Evolutionary conservation across 2,113 vertebrate genomes (phyloP), one percentile per base, ranked within the genome.

Genomic region (Psophia crepitans): DNA sequence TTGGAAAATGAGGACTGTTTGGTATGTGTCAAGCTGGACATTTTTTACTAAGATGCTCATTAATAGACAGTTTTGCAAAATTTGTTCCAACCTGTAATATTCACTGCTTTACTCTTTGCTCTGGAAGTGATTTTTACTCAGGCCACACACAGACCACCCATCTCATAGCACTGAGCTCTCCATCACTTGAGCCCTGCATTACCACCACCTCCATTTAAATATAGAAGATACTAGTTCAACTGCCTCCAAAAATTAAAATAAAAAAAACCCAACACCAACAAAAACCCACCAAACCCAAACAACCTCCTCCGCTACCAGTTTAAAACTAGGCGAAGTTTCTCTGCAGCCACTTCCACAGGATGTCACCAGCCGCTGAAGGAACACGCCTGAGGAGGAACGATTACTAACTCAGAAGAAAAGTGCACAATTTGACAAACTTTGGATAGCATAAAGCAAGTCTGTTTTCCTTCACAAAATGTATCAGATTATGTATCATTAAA

Each of bases 401-500:
- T 30, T 49, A 78, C 63, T 84, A 93, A 90, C 30, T 53, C 85
- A 84, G 51, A 89, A 53, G 77, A 95, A 93, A 95, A 70, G 39
- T 66, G 90, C 90, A 95, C 74, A 97, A 93, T 80, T 57, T 95
- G 91, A 97, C 88, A 93, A 87, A 96, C 76, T 96, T 93, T 58
- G 66, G 56, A 94, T 69, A 95, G 82, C 82, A 84, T 58, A 91
- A 95, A 77, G 49, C 73, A 87, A 91, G 94, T 24, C 81, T 71
- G 51, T 95, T 84, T 93, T 94, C 87, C 91, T 89, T 95, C 81
- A 87, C 80, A 92, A 95, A 96, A 92, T 53, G 60, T 81, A 96
- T 84, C 87, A 96, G 90, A 96, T 91, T 92, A 96, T 63, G 87
- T 48, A 91, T 86, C 97, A 95, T 96, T 96, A 97, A 97, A 97